Percentiles rank a stretch among this genome's conserved stretches.
phyloP scores from a whole-genome alignment of 2,113 vertebrate genomes.

The Brachyhypopomus gauderio region DNA sequence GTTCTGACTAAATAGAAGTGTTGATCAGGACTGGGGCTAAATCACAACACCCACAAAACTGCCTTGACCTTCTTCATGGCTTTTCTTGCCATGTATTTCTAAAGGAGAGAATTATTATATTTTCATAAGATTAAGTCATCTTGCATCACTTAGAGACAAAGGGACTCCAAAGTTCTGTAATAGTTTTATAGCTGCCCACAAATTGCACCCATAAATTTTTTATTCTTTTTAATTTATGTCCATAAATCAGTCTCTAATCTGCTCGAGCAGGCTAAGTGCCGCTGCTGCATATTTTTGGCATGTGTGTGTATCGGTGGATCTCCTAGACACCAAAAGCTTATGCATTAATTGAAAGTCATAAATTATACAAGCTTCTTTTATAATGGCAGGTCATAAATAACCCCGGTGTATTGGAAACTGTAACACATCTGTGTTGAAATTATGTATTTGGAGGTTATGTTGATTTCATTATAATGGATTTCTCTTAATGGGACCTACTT shows the following conservation, averaged over 20 bases:
- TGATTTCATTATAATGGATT: slow-evolving; percentile 72
- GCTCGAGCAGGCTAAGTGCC: slow-evolving; percentile 72
- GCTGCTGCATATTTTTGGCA: slow-evolving; percentile 77
- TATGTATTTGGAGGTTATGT: slow-evolving; percentile 74
- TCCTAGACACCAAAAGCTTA: slow-evolving; percentile 73
- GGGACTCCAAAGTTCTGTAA: slow-evolving; percentile 80
- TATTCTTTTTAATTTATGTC: slow-evolving; percentile 79
- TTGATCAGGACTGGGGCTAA: slow-evolving; percentile 53
- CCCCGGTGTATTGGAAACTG: slow-evolving; percentile 73
- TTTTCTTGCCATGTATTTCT: slow-evolving; percentile 44
- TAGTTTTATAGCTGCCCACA: slow-evolving; percentile 79
- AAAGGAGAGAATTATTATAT: slow-evolving; percentile 56
- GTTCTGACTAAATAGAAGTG: slow-evolving; percentile 51
- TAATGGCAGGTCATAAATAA: slow-evolving; percentile 81
- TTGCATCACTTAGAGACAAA: slow-evolving; percentile 72
- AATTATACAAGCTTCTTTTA: slow-evolving; percentile 81
- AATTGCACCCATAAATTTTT: slow-evolving; percentile 80
- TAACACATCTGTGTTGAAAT: slow-evolving; percentile 72
- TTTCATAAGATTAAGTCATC: slow-evolving; percentile 68
- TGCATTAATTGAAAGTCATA: slow-evolving; percentile 77
- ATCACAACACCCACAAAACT: slow-evolving; percentile 48
- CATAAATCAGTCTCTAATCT: slow-evolving; percentile 76
- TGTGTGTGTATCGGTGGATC: slow-evolving; percentile 72
- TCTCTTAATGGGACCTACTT: slow-evolving; percentile 59
- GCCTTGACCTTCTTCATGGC: slow-evolving; percentile 42